These are phyloP conservation scores for Natrix natrix DNA, from an alignment of 2,797 vertebrate species.

Conservation along the genomic window DNA sequence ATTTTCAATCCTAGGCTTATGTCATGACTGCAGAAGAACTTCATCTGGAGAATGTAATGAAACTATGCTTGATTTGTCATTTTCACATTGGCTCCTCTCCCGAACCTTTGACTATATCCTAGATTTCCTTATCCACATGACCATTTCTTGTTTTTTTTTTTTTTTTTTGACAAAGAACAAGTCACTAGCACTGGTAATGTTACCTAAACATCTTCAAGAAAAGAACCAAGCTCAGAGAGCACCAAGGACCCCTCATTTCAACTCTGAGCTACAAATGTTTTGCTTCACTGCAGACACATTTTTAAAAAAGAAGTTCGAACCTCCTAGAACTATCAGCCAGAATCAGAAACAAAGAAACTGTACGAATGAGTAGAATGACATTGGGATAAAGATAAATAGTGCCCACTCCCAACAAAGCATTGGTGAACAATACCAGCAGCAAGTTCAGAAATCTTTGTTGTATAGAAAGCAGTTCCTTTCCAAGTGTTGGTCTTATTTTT, in stretches of 20 bases:
- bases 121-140: neutral
- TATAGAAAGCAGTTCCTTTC: neutral
- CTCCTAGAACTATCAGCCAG: neutral
- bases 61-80: conserved; percentile 22
- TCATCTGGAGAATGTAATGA: conserved; percentile 43
- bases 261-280: neutral
- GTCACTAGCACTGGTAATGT: neutral
- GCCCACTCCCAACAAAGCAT: neutral
- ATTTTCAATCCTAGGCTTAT: no score
- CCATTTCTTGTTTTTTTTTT: no score
- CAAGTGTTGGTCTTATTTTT: neutral
- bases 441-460: neutral
- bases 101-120: neutral
- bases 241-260: neutral
- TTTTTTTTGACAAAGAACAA: neutral
- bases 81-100: conserved; percentile 1
- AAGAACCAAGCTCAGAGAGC: neutral
- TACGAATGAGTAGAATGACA: neutral
- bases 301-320: neutral
- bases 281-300: neutral
- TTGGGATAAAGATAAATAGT: neutral
- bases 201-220: neutral
- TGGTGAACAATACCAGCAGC: neutral
- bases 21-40: neutral
- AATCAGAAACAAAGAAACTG: neutral